phyloP scores from a whole-genome alignment of 2,888 invertebrate species.

The Spatulosminthurus flaviceps region DNA sequence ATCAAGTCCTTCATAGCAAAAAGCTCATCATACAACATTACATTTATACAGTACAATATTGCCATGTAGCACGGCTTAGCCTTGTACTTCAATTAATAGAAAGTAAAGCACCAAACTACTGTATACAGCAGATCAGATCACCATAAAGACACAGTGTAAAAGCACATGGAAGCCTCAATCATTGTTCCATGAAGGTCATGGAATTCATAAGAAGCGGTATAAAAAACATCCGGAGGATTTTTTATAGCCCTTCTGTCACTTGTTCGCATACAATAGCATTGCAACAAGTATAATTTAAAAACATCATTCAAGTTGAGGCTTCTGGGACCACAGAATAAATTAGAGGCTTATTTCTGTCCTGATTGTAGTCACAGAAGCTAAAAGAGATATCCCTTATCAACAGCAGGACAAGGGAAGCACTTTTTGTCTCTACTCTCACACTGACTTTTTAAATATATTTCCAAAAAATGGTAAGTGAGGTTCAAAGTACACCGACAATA shows the following conservation, averaged over 20 bases:
- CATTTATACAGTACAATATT: background rate
- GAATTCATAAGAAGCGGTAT: background rate
- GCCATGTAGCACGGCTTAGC: background rate
- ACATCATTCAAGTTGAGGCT: background rate
- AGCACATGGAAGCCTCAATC: conserved; percentile 38
- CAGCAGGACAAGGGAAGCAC: background rate
- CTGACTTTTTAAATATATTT: no score
- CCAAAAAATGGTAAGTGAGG: background rate
- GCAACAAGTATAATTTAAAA: background rate
- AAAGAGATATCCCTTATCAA: background rate
- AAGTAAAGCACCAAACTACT: conserved; percentile 12
- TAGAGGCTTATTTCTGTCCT: background rate
- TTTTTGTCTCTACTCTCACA: no score
- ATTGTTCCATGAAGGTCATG: conserved; percentile 40
- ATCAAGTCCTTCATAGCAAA: background rate
- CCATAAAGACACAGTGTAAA: background rate
- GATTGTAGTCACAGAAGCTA: background rate
- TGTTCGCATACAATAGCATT: no score
- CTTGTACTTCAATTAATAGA: conserved; percentile 34
- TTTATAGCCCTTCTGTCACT: background rate
- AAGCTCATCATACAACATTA: background rate
- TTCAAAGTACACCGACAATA: conserved; percentile 2
- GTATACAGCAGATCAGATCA: background rate
- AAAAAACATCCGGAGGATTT: conserved; percentile 9
- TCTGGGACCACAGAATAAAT: background rate